A percentile compares a stretch with the other conserved stretches of the same genome.
phyloP scores from a whole-genome alignment of 2,888 invertebrate species.

The Cataglyphis cursor region DNA sequence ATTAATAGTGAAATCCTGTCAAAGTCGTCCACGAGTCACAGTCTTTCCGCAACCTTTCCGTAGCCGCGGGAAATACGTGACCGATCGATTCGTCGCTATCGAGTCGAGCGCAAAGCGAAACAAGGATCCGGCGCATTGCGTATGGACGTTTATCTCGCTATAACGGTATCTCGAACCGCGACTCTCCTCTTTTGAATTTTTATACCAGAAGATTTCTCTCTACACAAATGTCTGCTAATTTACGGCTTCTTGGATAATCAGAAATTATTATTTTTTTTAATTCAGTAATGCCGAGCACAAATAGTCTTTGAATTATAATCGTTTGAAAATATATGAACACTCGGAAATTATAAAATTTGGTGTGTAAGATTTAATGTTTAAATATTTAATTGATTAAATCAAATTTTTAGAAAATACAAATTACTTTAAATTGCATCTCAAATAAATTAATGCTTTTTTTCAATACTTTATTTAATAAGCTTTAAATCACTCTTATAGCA shows the following conservation, averaged over 20 bases:
- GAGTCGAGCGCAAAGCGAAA: slow-evolving; percentile 22
- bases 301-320: not conserved
- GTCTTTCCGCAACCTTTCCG: slow-evolving; percentile 31
- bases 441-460: not conserved
- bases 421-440: not conserved
- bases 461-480: not conserved
- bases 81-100: slow-evolving; percentile 43
- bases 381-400: not conserved
- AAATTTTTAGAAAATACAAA: not conserved
- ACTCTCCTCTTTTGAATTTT: slow-evolving; percentile 41
- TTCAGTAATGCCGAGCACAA: not conserved
- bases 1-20: slow-evolving; percentile 66
- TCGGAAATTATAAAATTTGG: not conserved
- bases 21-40: slow-evolving; percentile 58
- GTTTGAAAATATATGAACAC: not conserved
- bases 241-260: not conserved
- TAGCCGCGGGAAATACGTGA: slow-evolving; percentile 52
- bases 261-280: not conserved
- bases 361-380: not conserved
- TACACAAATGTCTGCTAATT: not conserved
- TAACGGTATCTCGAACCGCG: slow-evolving; percentile 10
- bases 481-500: not conserved
- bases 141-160: slow-evolving; percentile 38
- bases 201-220: not conserved
- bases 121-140: slow-evolving; percentile 8